Base-by-base conservation (phyloP, 64 coral and sea anemone species). In the Trachythela sp. region DNA sequence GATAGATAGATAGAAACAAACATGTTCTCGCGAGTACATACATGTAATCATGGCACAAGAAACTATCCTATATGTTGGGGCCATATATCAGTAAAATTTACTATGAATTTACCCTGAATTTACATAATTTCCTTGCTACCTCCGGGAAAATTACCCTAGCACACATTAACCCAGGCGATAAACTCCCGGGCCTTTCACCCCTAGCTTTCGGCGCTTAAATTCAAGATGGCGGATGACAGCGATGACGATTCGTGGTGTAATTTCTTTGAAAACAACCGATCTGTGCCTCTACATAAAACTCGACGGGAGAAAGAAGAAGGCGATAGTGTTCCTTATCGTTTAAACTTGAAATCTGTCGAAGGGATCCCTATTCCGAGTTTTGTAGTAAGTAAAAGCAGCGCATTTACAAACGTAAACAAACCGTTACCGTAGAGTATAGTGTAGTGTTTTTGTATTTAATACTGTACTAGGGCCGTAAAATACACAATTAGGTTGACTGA, bases 221-320 rank as follows among this genome's bases (percentile, higher is more conserved):
- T 39, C 75, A 80, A 87, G 84, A 98, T 98, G 95, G 95, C 95
- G 87, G 95, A 97, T 33, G 83, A 76, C 18, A 84, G 91, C 4
- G 93, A 94, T 45, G 95, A 98, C 40, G 95, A 97, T 83, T 94
- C 91, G 24, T 98, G 95, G 95, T 86, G 90, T 18, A 91, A 94
- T 71, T 98, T 98, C 77, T 98, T 91, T 84, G 91, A 98, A 86
- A 98, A 94, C 49, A 98, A 94, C 80, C 88, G 93, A 20, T 87
- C 92, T 49, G 91, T 93, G 51, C 95, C 92, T 1, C 52, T 92
- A 4, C 95, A 98, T 87, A 88, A 83, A 9, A 94, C 68, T 41
- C 84, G 93, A 76, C 89, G 91, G 60, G 88, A 77, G 20, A 86
- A 84, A 48, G 88, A 86, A 52, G 90, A 56, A 39, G 91, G 91